These are phyloP conservation scores for Haplochromis vanheusdeni DNA, from an alignment of 2,113 vertebrate species.

Conservation along the genomic window DNA sequence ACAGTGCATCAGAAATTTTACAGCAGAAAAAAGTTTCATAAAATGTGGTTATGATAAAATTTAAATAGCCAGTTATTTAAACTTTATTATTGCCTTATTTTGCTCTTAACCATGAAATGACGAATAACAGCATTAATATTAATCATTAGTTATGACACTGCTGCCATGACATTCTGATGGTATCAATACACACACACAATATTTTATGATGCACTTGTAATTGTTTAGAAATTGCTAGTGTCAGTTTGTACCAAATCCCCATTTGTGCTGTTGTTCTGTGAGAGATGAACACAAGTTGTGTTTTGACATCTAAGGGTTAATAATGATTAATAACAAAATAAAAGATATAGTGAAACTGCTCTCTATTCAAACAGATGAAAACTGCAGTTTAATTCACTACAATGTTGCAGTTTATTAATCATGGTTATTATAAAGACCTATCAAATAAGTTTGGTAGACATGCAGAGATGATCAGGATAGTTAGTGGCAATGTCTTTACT, in stretches of 20 bases:
- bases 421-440: neutral
- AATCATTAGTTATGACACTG: neutral
- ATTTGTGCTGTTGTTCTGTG: neutral
- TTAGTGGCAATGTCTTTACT: neutral
- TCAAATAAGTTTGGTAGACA: neutral
- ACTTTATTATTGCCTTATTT: neutral
- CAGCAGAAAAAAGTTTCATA: neutral
- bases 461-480: neutral
- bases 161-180: neutral
- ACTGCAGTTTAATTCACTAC: neutral
- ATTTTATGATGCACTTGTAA: neutral
- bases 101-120: neutral
- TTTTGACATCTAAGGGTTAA: neutral
- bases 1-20: neutral
- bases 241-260: neutral
- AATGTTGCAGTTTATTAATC: neutral
- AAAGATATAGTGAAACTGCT: accelerated
- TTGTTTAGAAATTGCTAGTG: neutral
- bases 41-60: neutral
- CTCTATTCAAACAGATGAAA: neutral
- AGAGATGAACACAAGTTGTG: neutral
- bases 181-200: neutral
- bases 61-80: neutral
- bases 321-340: neutral
- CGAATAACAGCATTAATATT: neutral